Conservation (phyloP, 2,797 vertebrate species). For the Champsocephalus gunnari region DNA sequence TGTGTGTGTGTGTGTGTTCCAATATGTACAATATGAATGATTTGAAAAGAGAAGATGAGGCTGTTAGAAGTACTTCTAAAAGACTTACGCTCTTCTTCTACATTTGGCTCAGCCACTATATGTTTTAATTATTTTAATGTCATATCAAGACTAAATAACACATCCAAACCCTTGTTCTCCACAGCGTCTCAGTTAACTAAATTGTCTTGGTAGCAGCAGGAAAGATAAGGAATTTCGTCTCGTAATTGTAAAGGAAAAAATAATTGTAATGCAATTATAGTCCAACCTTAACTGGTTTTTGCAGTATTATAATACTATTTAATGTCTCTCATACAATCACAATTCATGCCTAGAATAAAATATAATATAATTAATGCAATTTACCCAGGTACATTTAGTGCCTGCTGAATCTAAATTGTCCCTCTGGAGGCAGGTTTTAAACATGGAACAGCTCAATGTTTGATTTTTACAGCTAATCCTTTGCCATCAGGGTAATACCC, state of each 20-base stretch:
- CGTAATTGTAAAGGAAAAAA: background rate
- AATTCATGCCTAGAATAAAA: background rate
- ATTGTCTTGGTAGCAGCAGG: slow-evolving; percentile 10
- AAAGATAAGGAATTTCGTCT: background rate
- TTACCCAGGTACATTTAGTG: background rate
- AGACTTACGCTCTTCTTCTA: background rate
- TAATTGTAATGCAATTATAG: background rate
- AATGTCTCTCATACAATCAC: background rate
- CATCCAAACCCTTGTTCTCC: slow-evolving; percentile 13
- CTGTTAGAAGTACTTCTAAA: slow-evolving; percentile 7
- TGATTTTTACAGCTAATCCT: slow-evolving; percentile 13
- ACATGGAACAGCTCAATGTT: slow-evolving; percentile 2
- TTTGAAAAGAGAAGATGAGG: slow-evolving; percentile 4
- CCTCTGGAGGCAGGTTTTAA: background rate
- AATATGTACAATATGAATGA: background rate
- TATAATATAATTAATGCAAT: background rate
- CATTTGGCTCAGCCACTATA: background rate
- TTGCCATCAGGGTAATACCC: slow-evolving; percentile 6
- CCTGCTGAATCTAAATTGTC: background rate
- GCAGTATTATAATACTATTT: background rate
- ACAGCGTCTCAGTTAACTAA: background rate
- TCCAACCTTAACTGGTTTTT: background rate
- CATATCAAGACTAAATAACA: background rate
- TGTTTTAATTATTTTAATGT: slow-evolving; percentile 4
- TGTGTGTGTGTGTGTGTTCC: background rate